A percentile compares a stretch with the other conserved stretches of the same genome.
Evolutionary conservation across 2,797 vertebrate species (phyloP).

Genomic region (Enteromius thamalakanensis): DNA sequence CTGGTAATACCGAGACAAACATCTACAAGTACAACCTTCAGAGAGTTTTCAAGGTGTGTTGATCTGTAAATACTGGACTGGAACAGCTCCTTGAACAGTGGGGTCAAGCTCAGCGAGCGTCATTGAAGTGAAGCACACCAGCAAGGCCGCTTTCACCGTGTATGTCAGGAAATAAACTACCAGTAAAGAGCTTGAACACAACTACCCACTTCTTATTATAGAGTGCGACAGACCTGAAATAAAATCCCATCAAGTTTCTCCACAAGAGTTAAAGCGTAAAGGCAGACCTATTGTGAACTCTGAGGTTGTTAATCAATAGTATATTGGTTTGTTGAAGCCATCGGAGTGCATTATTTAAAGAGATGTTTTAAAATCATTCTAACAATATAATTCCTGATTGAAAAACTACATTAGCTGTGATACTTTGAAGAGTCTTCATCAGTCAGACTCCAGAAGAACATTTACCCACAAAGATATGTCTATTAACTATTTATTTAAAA

Average conservation of each 20-base stretch:
- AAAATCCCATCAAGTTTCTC: not conserved
- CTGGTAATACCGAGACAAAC: not conserved
- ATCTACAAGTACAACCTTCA: constrained; percentile 10
- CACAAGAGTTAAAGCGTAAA: not conserved
- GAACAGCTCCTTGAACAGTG: constrained; percentile 1
- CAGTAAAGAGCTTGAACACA: not conserved
- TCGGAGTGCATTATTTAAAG: not conserved
- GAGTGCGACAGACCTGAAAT: not conserved
- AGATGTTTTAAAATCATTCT: not conserved
- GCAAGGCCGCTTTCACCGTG: not conserved
- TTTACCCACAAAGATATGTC: not conserved
- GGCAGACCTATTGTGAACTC: not conserved
- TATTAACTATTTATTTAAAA: not conserved
- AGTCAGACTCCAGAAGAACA: not conserved
- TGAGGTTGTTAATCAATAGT: not conserved
- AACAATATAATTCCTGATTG: not conserved
- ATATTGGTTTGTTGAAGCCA: not conserved
- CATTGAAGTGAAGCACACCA: constrained; percentile 13
- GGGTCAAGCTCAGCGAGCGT: not conserved
- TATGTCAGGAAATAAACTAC: not conserved
- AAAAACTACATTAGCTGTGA: not conserved
- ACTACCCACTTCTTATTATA: not conserved
- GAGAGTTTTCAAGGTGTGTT: constrained; percentile 15
- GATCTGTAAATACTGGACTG: not conserved
- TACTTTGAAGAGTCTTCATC: not conserved